Percentiles rank a stretch among this genome's conserved stretches.
phyloP scores from a whole-genome alignment of 92 coral and sea anemone species.

The Palythoa heliodiscus region DNA sequence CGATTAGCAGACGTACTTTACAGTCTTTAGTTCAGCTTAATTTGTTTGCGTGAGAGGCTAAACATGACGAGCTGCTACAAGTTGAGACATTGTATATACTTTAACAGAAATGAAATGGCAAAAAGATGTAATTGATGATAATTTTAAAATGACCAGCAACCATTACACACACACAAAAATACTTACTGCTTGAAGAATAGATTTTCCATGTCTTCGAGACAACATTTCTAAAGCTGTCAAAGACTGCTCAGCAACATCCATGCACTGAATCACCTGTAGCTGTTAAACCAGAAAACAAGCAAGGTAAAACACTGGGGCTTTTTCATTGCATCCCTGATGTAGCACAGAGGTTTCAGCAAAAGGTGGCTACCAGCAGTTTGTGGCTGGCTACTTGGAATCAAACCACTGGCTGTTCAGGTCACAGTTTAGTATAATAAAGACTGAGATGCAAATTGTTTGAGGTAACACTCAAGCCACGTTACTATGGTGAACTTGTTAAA shows the following conservation, averaged over 20 bases:
- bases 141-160: not conserved
- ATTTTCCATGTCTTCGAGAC: conserved; percentile 97
- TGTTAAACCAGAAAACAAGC: conserved; percentile 28
- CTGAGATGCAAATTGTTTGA: too few relatives aligned
- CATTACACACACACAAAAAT: not conserved
- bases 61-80: not conserved
- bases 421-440: too few relatives aligned
- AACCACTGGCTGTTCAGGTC: too few relatives aligned
- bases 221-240: conserved; percentile 95
- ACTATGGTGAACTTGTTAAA: too few relatives aligned
- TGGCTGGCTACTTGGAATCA: too few relatives aligned
- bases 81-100: not conserved
- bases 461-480: too few relatives aligned
- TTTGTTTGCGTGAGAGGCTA: too few relatives aligned
- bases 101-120: not conserved
- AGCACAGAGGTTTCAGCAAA: too few relatives aligned
- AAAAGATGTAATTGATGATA: not conserved
- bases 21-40: too few relatives aligned
- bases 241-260: conserved; percentile 99
- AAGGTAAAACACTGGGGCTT: not conserved
- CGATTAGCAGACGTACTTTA: too few relatives aligned
- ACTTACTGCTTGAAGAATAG: conserved; percentile 98
- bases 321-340: not conserved
- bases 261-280: conserved; percentile 97
- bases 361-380: not conserved